Evolutionary conservation across 2,797 vertebrate genomes (phyloP).

Genomic region (Pseudomugil tenellus): DNA sequence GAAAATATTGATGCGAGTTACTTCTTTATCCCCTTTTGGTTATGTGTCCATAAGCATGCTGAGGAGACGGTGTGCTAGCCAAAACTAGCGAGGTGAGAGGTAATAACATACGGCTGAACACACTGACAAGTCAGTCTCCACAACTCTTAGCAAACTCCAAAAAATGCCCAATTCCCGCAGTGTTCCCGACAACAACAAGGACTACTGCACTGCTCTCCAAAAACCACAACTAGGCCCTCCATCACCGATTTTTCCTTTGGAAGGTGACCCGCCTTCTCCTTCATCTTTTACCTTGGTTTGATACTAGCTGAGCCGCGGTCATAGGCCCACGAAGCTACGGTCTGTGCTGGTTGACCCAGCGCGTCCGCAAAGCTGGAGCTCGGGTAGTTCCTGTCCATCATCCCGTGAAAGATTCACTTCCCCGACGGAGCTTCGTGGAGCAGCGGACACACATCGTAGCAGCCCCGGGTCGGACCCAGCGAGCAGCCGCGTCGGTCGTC

Average conservation of each 20-base stretch:
- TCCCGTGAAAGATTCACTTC: constrained; percentile 83
- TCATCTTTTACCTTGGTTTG: constrained; percentile 91
- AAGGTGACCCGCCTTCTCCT: constrained; percentile 76
- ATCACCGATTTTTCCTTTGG: constrained; percentile 86
- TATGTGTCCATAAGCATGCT: constrained; percentile 10
- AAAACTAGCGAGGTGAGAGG: constrained; percentile 54
- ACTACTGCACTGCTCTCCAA: neutral
- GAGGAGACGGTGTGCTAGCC: constrained; percentile 46
- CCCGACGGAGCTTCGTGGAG: constrained; percentile 77
- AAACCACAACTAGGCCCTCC: constrained; percentile 80
- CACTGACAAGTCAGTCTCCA: constrained; percentile 27
- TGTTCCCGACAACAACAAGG: constrained; percentile 18
- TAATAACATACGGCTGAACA: constrained; percentile 17
- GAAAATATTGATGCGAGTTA: neutral
- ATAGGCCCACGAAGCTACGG: constrained; percentile 87
- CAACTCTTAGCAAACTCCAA: constrained; percentile 11
- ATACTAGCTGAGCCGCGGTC: constrained; percentile 84
- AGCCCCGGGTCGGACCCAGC: constrained; percentile 47
- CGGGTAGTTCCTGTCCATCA: constrained; percentile 96
- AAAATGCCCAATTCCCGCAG: constrained; percentile 3
- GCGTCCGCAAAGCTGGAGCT: constrained; percentile 90
- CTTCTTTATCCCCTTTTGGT: neutral
- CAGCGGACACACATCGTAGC: constrained; percentile 79
- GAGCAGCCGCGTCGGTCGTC: constrained; percentile 50
- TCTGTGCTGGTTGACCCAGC: constrained; percentile 88